Conservation (phyloP, 1,140 invertebrate genomes). For the Ridgeia piscesae region DNA sequence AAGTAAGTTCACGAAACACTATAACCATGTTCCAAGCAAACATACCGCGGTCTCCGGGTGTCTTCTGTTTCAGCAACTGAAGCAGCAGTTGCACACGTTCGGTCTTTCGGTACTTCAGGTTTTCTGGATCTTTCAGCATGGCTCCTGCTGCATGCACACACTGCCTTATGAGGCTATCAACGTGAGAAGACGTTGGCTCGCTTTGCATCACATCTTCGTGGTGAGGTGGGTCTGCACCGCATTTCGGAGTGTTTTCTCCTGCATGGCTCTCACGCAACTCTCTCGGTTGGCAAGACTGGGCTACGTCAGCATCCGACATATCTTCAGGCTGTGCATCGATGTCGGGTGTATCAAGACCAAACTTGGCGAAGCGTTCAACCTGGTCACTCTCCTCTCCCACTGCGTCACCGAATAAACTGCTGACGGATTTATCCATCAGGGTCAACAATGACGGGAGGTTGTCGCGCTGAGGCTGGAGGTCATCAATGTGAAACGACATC, state of each 20-base stretch:
- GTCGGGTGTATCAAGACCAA: background rate
- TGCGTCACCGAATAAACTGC: constrained; percentile 16
- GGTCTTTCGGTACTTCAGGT: constrained; percentile 31
- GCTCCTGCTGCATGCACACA: constrained; percentile 38
- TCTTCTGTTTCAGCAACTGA: constrained; percentile 25
- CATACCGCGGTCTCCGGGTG: background rate
- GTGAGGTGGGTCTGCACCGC: too few species aligned
- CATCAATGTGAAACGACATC: constrained; percentile 52
- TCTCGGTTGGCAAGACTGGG: background rate
- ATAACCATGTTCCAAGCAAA: too few species aligned
- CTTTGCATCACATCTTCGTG: background rate
- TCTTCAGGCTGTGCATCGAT: background rate
- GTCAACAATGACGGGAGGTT: constrained; percentile 34
- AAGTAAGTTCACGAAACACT: too few species aligned
- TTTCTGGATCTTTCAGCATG: constrained; percentile 36
- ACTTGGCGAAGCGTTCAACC: constrained; percentile 25
- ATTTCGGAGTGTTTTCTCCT: background rate
- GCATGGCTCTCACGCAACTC: background rate
- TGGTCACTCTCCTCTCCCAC: background rate
- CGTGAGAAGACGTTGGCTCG: constrained; percentile 4
- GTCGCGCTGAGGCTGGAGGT: constrained; percentile 35
- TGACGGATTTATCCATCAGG: constrained; percentile 34
- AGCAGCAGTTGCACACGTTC: constrained; percentile 38
- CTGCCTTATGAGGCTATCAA: constrained; percentile 10
- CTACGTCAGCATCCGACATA: background rate